Base-by-base conservation (phyloP, 2,888 invertebrate species). In the Acanthoscelides obtectus region DNA sequence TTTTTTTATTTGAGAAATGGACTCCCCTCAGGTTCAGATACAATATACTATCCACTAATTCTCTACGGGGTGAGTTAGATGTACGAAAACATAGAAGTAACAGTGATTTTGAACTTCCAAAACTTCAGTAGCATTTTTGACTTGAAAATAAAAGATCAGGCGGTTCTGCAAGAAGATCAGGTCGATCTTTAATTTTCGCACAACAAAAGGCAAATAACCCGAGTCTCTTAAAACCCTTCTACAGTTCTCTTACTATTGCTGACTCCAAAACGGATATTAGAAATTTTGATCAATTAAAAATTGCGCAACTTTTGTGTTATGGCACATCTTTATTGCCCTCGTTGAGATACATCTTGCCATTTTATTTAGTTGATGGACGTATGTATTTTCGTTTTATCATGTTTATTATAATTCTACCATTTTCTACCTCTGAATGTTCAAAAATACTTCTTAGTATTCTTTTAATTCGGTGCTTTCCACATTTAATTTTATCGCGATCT, bases 371-470 rank as follows among this genome's bases (percentile, higher is more conserved):
- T 73, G 75, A 70, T 71, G 71, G 72, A 73, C 71, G 71, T 78
- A 73, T 72, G 71, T 78, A 77, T 79, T 79, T 78, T 78, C 79
- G 76, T 75, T 72, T 71, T 71, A 67, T 75, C 75, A 76, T 75
- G 74, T 74, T 69, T 70, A 73, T 77, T 4, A 20, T 75, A 73
- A 75, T 78, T 76, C 77, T 78, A 77, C 75, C 77, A 73, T 73
- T 71, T 72, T 77, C 79, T 79, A 79, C 79, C 79, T 79, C 78
- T 76, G 72, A 75, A 73, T 75, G 69, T 76, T 76, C 75, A 74
- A 74, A 45, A 73, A 73, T 74, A 72, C 72, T 74, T 72, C 64
- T 71, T 72, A 67, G 67, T 73, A 73, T 72, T 71, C 75, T 12
- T 72, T 71, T 71, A 74, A 73, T 72, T 77, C 75, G 76, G 76